Evolutionary conservation across 2,797 vertebrate species (phyloP).

Genomic region (Octomys mimax): DNA sequence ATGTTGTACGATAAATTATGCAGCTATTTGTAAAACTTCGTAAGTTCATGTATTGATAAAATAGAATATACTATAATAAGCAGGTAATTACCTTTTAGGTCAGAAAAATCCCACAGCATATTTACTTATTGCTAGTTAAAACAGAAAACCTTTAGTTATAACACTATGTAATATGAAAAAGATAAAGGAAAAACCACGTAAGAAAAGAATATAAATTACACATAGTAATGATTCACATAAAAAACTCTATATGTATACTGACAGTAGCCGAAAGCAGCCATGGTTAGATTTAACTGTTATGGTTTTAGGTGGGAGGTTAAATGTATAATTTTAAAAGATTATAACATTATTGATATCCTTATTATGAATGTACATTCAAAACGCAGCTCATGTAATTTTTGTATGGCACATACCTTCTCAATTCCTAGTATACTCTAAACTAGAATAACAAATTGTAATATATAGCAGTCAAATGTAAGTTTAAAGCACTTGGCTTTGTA

Average conservation of each 20-base stretch:
- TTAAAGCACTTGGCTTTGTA: slow-evolving; percentile 48
- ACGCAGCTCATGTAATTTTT: slow-evolving; percentile 50
- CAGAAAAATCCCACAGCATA: slow-evolving; percentile 46
- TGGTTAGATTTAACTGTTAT: background rate
- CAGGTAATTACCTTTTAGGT: slow-evolving; percentile 60
- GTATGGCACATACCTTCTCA: slow-evolving; percentile 7
- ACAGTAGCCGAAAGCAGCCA: slow-evolving; percentile 63
- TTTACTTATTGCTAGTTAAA: slow-evolving; percentile 56
- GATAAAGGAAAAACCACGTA: slow-evolving; percentile 14
- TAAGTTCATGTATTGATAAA: slow-evolving; percentile 1
- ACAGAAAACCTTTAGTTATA: slow-evolving; percentile 50
- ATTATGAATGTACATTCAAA: slow-evolving; percentile 61
- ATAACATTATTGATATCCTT: slow-evolving; percentile 28
- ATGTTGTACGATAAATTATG: slow-evolving; percentile 2
- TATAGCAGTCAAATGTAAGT: slow-evolving; percentile 16
- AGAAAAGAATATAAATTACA: slow-evolving; percentile 48
- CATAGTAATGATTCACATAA: slow-evolving; percentile 5
- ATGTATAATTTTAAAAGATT: slow-evolving; percentile 59
- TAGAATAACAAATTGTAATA: slow-evolving; percentile 46
- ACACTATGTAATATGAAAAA: slow-evolving; percentile 48
- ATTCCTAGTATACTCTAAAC: slow-evolving; percentile 33
- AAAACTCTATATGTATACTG: slow-evolving; percentile 43
- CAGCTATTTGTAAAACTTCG: slow-evolving; percentile 23
- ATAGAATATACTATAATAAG: slow-evolving; percentile 58
- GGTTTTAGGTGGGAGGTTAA: slow-evolving; percentile 42